Evolutionary conservation across 2,797 vertebrate species (phyloP).

Genomic region (Hirundo rustica): DNA sequence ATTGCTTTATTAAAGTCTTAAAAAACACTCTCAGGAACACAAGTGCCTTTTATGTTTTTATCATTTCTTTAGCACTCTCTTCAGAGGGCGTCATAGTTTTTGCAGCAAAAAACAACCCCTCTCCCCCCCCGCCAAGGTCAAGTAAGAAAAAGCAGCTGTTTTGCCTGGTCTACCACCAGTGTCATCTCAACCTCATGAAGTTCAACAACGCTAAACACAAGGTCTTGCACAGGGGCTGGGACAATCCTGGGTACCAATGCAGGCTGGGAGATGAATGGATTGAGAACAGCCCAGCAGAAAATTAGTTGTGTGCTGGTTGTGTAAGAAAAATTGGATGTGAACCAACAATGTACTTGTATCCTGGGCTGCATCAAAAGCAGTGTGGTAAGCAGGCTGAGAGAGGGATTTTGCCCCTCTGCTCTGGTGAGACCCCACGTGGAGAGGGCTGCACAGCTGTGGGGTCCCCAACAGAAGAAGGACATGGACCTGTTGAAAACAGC

Average conservation of each 20-base stretch:
- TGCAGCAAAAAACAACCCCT: not conserved
- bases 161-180: not conserved
- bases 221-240: not conserved
- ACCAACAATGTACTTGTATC: fast-evolving
- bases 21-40: not conserved
- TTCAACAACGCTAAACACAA: not conserved
- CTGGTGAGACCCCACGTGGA: not conserved
- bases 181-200: not conserved
- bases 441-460: not conserved
- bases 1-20: not conserved
- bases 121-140: not conserved
- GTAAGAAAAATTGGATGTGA: fast-evolving
- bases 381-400: fast-evolving
- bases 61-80: not conserved
- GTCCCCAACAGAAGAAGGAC: not conserved
- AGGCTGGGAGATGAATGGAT: not conserved
- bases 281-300: not conserved
- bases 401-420: not conserved
- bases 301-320: not conserved
- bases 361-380: not conserved
- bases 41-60: not conserved
- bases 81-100: not conserved
- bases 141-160: not conserved
- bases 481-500: not conserved
- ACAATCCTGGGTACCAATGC: not conserved